A percentile compares a stretch with the other conserved stretches of the same genome.
Conservation (phyloP, 2,113 vertebrate genomes). For the Polypterus senegalus region DNA sequence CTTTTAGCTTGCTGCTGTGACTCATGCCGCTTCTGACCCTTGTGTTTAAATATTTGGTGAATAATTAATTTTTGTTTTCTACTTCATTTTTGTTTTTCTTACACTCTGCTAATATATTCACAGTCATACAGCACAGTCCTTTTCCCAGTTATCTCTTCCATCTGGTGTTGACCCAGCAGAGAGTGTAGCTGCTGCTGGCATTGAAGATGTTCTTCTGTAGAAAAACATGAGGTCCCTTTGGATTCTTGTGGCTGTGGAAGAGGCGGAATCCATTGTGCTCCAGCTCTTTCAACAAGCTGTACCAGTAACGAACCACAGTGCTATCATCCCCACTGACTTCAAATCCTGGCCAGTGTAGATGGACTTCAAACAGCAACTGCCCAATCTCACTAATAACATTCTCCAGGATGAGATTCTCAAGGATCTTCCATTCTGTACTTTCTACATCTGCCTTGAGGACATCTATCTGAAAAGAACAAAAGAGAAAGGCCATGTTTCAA, state of each 20-base stretch:
- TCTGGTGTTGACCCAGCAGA: constrained; percentile 82
- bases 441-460: constrained; percentile 86
- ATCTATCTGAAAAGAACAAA: constrained; percentile 61
- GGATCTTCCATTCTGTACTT: constrained; percentile 90
- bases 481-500: neutral
- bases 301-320: constrained; percentile 82
- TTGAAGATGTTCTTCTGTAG: constrained; percentile 75
- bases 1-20: too few species aligned
- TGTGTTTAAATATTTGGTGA: too few species aligned
- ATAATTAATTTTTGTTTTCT: too few species aligned
- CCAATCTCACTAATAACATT: constrained; percentile 73
- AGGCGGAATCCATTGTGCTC: constrained; percentile 72
- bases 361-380: constrained; percentile 79
- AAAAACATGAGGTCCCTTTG: constrained; percentile 66
- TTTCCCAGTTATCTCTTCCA: constrained; percentile 46
- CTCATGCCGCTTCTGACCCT: too few species aligned
- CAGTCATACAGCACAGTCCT: neutral
- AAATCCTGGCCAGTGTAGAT: constrained; percentile 90
- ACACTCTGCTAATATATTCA: neutral
- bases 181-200: constrained; percentile 74
- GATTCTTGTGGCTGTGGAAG: constrained; percentile 69
- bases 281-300: constrained; percentile 81
- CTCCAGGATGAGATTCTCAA: constrained; percentile 86
- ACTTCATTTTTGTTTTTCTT: neutral
- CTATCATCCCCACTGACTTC: constrained; percentile 82